phyloP scores from a whole-genome alignment of 2,888 invertebrate genomes.

The Oscheius sp. region DNA sequence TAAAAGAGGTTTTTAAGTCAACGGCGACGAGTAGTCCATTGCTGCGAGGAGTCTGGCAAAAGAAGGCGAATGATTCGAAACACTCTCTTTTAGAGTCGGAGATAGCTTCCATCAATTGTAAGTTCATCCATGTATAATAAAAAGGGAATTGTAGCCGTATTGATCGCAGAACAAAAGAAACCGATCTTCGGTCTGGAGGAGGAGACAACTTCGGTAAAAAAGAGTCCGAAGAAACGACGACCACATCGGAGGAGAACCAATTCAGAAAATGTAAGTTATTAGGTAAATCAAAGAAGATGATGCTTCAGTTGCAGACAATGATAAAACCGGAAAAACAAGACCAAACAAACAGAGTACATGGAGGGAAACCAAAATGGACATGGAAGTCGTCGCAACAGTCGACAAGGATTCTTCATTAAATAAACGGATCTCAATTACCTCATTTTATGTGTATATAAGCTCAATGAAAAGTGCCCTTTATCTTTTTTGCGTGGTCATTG shows the following conservation, averaged over 20 bases:
- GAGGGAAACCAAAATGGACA: slow-evolving; percentile 30
- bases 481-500: too few relatives aligned
- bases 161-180: background rate
- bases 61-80: slow-evolving; percentile 33
- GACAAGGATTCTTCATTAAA: background rate
- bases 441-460: too few relatives aligned
- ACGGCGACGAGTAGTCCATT: slow-evolving; percentile 32
- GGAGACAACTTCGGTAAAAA: background rate
- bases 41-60: slow-evolving; percentile 48
- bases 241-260: background rate
- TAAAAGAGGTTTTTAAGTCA: background rate
- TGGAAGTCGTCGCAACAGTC: slow-evolving; percentile 12
- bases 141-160: background rate
- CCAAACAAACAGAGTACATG: slow-evolving; percentile 19
- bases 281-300: too few relatives aligned
- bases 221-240: background rate
- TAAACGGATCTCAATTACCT: too few relatives aligned
- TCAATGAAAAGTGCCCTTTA: too few relatives aligned
- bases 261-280: slow-evolving; percentile 9
- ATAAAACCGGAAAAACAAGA: too few relatives aligned
- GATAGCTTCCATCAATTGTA: slow-evolving; percentile 23
- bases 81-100: slow-evolving; percentile 24
- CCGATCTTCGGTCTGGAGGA: too few relatives aligned
- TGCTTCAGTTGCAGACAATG: too few relatives aligned
- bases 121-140: background rate